These are phyloP conservation scores for Drosophila yooni DNA, from an alignment of 2,888 invertebrate genomes.

Conservation along the genomic window DNA sequence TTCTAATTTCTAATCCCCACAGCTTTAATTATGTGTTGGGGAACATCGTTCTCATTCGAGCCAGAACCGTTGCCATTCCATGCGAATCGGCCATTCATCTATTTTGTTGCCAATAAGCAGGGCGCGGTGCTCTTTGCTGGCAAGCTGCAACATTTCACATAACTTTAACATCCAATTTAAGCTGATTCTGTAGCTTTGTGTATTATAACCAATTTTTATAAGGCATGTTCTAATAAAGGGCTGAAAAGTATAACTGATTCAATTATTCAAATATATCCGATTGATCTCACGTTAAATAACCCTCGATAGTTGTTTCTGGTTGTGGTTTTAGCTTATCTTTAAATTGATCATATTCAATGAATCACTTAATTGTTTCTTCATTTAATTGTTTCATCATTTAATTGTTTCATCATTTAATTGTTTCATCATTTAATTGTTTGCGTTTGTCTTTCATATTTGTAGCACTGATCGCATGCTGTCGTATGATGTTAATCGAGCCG, in stretches of 20 bases:
- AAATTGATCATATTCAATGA: neutral
- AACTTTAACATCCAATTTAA: neutral
- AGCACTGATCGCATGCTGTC: constrained; percentile 1
- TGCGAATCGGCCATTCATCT: constrained; percentile 55
- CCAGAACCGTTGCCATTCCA: constrained; percentile 39
- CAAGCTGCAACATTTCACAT: constrained; percentile 10
- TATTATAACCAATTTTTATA: neutral
- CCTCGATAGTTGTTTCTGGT: neutral
- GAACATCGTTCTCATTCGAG: constrained; percentile 2
- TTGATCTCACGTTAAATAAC: neutral
- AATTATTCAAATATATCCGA: neutral
- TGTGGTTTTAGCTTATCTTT: neutral
- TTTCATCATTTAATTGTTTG: neutral
- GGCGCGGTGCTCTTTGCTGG: constrained; percentile 47
- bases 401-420: no score
- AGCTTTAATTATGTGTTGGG: constrained; percentile 18
- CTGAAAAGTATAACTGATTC: neutral
- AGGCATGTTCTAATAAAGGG: constrained; percentile 19
- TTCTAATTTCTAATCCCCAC: constrained; percentile 9
- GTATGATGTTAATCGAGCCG: constrained; percentile 18
- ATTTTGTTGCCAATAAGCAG: constrained; percentile 33
- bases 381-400: no score
- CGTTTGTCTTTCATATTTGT: neutral
- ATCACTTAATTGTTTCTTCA: neutral
- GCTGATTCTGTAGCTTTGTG: neutral